phyloP scores from a whole-genome alignment of 2,888 invertebrate genomes.

The Cryptosula pallasiana region DNA sequence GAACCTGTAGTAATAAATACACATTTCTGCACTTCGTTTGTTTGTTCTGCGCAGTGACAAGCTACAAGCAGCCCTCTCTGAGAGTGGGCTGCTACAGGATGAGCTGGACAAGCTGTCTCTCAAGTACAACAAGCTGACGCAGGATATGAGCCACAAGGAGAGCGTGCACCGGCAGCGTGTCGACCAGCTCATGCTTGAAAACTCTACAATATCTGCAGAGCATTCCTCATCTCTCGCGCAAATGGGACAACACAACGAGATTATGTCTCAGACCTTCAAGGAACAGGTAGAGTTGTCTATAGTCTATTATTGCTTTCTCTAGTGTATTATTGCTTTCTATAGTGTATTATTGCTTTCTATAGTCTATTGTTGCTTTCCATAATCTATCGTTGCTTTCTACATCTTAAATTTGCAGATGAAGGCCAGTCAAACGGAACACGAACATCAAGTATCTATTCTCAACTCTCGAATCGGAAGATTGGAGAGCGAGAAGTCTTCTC shows the following conservation, averaged over 20 bases:
- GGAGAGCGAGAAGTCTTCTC: background rate
- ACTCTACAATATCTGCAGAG: slow-evolving; percentile 34
- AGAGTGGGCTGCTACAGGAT: slow-evolving; percentile 45
- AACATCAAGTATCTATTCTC: background rate
- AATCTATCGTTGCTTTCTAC: background rate
- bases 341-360: too few species aligned
- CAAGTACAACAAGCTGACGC: slow-evolving; percentile 42
- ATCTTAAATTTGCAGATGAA: background rate
- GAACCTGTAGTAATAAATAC: background rate
- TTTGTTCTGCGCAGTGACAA: slow-evolving; percentile 44
- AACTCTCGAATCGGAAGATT: background rate
- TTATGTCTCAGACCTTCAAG: slow-evolving; percentile 42
- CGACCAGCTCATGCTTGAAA: slow-evolving; percentile 39
- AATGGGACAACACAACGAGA: slow-evolving; percentile 43
- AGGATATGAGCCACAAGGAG: slow-evolving; percentile 44
- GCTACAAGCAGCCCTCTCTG: slow-evolving; percentile 34
- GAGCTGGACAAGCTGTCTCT: slow-evolving; percentile 45
- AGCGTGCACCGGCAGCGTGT: slow-evolving; percentile 36
- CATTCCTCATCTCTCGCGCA: slow-evolving; percentile 43
- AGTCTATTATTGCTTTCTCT: too few species aligned
- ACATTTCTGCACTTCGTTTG: too few species aligned
- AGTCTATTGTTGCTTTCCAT: too few species aligned
- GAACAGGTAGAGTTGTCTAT: too few species aligned
- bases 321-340: too few species aligned
- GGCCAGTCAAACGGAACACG: slow-evolving; percentile 2